Conservation (phyloP, 2,888 invertebrate species). For the Ophioninae sp. region DNA sequence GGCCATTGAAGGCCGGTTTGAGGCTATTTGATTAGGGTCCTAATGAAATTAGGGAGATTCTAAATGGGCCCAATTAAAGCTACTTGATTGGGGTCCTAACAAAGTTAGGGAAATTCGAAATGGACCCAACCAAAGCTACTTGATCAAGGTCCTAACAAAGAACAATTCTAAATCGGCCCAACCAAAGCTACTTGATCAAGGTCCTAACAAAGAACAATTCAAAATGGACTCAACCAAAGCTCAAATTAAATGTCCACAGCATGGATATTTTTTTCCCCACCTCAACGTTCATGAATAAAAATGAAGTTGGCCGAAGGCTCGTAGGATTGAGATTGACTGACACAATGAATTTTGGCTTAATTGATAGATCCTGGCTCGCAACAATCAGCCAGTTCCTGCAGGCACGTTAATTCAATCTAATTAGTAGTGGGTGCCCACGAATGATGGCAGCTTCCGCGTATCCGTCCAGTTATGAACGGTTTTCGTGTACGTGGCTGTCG, state of each 20-base stretch:
- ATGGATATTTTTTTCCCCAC: neutral
- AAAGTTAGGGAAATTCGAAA: too few relatives aligned
- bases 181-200: too few relatives aligned
- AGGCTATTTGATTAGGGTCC: too few relatives aligned
- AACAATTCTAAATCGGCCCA: too few relatives aligned
- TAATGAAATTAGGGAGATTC: too few relatives aligned
- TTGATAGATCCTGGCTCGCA: slow-evolving; percentile 3
- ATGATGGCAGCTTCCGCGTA: neutral
- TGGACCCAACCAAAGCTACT: neutral
- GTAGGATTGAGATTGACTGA: neutral
- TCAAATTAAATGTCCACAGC: neutral
- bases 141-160: too few relatives aligned
- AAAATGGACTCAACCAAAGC: neutral
- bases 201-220: too few relatives aligned
- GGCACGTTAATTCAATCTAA: neutral
- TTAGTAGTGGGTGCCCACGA: neutral
- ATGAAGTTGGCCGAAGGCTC: neutral
- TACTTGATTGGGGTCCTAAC: too few relatives aligned
- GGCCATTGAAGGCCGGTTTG: too few relatives aligned
- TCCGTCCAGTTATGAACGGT: slow-evolving; percentile 5
- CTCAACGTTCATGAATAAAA: neutral
- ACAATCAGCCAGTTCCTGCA: neutral
- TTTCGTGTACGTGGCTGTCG: slow-evolving; percentile 38
- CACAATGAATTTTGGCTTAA: neutral
- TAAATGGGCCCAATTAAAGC: too few relatives aligned